Conservation (phyloP, 2,888 invertebrate genomes). For the Plagiodera versicolora region DNA sequence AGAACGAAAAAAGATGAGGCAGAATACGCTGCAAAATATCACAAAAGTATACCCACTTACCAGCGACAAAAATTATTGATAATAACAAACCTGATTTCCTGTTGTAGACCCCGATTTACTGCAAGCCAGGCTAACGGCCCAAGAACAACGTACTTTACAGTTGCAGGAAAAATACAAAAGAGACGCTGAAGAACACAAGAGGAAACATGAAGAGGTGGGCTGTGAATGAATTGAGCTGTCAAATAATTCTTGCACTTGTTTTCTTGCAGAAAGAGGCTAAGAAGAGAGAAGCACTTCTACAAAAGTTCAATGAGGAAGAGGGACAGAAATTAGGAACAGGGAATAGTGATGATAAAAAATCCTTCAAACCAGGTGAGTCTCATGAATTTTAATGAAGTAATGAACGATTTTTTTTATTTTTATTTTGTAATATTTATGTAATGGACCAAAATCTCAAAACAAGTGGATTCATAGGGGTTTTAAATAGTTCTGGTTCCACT, state of each 20-base stretch:
- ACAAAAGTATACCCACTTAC: constrained; percentile 51
- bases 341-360: constrained; percentile 22
- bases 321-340: constrained; percentile 44
- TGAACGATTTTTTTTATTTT: too few relatives aligned
- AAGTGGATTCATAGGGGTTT: too few relatives aligned
- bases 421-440: too few relatives aligned
- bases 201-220: constrained; percentile 50
- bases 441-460: too few relatives aligned
- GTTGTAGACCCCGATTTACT: constrained; percentile 55
- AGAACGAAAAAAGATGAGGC: constrained; percentile 46
- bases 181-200: constrained; percentile 46
- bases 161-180: constrained; percentile 54
- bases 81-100: too few relatives aligned
- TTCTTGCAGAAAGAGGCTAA: constrained; percentile 45
- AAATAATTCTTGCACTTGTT: neutral
- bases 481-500: too few relatives aligned
- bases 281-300: constrained; percentile 42
- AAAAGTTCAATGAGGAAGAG: constrained; percentile 30
- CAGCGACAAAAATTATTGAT: too few relatives aligned
- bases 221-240: constrained; percentile 7
- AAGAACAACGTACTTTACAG: constrained; percentile 50
- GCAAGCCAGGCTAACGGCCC: constrained; percentile 45
- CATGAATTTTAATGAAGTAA: too few relatives aligned
- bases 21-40: constrained; percentile 55
- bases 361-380: constrained; percentile 37